Conservation (phyloP, 1,140 invertebrate genomes). For the Hycleus cichorii region DNA sequence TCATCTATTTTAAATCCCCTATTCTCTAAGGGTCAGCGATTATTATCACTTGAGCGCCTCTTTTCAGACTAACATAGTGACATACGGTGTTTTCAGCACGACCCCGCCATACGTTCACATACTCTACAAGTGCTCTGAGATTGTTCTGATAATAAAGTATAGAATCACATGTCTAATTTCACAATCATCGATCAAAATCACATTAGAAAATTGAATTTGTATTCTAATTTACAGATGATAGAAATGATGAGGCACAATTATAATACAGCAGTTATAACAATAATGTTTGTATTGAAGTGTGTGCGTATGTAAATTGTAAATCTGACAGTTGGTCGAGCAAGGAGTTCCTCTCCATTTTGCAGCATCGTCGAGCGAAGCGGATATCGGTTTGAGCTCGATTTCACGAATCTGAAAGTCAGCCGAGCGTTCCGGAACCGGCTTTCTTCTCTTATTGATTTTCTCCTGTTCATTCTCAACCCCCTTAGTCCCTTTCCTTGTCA, state of each 20-base stretch:
- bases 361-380: constrained; percentile 34
- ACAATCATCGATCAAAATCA: no score
- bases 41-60: constrained; percentile 27
- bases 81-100: constrained; percentile 13
- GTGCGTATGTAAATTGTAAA: constrained; percentile 20
- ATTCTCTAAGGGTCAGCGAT: constrained; percentile 18
- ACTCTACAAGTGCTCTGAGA: constrained; percentile 15
- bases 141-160: no score
- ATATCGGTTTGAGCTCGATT: constrained; percentile 42
- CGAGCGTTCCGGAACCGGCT: constrained; percentile 43
- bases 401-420: constrained; percentile 43
- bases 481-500: constrained; percentile 16
- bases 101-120: constrained; percentile 9
- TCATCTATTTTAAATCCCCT: constrained; percentile 14
- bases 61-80: constrained; percentile 18
- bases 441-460: constrained; percentile 44
- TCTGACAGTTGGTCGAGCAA: constrained; percentile 29
- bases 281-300: no score
- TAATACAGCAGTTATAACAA: no score
- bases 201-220: no score
- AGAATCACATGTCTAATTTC: no score
- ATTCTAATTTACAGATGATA: no score
- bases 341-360: constrained; percentile 36
- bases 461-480: constrained; percentile 23
- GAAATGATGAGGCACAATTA: no score